phyloP scores from a whole-genome alignment of 1,140 invertebrate genomes.

The Drosophila bocki region DNA sequence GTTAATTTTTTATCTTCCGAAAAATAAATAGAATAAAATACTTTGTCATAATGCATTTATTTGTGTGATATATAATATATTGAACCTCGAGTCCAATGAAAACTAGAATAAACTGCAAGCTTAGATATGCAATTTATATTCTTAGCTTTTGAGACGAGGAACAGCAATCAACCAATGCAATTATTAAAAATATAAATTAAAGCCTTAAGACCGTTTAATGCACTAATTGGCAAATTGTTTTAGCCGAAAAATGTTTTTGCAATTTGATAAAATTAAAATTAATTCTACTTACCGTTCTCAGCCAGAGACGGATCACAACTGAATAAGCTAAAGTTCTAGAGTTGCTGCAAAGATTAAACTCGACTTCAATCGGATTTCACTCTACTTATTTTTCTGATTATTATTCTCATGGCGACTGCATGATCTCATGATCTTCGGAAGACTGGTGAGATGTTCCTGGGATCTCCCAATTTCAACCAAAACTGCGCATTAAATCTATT shows the following conservation, averaged over 20 bases:
- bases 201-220: background rate
- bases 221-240: too few species aligned
- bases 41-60: background rate
- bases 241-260: background rate
- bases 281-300: background rate
- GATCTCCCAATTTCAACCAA: conserved; percentile 8
- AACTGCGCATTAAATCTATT: conserved; percentile 3
- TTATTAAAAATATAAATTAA: background rate
- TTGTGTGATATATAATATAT: too few species aligned
- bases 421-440: conserved; percentile 3
- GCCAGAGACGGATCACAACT: background rate
- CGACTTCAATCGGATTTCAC: background rate
- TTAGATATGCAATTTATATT: background rate
- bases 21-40: background rate
- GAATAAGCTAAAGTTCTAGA: background rate
- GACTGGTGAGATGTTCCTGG: background rate
- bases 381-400: background rate
- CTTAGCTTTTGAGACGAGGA: background rate
- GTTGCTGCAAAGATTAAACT: background rate
- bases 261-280: background rate
- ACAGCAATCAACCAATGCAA: background rate
- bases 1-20: background rate
- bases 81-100: too few species aligned
- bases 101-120: background rate
- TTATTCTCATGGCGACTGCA: background rate